These are phyloP conservation scores for Falcaria lacertinaria DNA, from an alignment of 2,888 invertebrate species.

Conservation along the genomic window DNA sequence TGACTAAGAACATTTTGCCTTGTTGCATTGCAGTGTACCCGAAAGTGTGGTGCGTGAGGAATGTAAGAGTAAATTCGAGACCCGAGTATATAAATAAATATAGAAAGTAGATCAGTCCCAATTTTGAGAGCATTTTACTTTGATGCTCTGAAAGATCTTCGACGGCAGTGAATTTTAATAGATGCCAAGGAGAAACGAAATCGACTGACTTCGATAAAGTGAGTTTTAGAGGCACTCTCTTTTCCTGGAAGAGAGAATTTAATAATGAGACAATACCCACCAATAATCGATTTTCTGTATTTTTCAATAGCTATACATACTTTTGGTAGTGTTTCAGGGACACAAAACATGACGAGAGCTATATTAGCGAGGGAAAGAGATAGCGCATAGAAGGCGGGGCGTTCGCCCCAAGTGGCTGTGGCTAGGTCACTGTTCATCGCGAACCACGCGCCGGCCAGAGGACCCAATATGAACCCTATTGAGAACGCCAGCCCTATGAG, in stretches of 20 bases:
- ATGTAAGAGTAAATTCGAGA: slow-evolving; percentile 97
- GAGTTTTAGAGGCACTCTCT: slow-evolving; percentile 84
- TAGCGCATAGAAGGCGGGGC: slow-evolving; percentile 89
- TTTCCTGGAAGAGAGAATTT: slow-evolving; percentile 75
- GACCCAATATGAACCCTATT: slow-evolving; percentile 97
- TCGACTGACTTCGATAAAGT: slow-evolving; percentile 82
- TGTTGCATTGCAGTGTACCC: slow-evolving; percentile 96
- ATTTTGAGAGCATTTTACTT: slow-evolving; percentile 80
- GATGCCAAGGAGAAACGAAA: slow-evolving; percentile 66
- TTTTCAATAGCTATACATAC: slow-evolving; percentile 45
- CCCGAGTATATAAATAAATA: slow-evolving; percentile 98
- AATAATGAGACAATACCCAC: neutral
- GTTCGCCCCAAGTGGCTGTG: slow-evolving; percentile 86
- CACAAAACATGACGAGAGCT: slow-evolving; percentile 83
- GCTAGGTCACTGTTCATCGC: slow-evolving; percentile 81
- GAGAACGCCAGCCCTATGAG: slow-evolving; percentile 98
- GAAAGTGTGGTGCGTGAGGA: slow-evolving; percentile 95
- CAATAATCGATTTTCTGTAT: neutral
- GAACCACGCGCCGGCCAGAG: slow-evolving; percentile 95
- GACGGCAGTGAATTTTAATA: slow-evolving; percentile 83
- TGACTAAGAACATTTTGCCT: slow-evolving; percentile 97
- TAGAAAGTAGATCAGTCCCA: slow-evolving; percentile 91
- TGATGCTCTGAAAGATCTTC: slow-evolving; percentile 82
- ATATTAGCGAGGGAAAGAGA: slow-evolving; percentile 88
- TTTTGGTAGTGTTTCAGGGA: slow-evolving; percentile 91